Conservation (phyloP, 2,113 vertebrate species). For the Garra rufa region DNA sequence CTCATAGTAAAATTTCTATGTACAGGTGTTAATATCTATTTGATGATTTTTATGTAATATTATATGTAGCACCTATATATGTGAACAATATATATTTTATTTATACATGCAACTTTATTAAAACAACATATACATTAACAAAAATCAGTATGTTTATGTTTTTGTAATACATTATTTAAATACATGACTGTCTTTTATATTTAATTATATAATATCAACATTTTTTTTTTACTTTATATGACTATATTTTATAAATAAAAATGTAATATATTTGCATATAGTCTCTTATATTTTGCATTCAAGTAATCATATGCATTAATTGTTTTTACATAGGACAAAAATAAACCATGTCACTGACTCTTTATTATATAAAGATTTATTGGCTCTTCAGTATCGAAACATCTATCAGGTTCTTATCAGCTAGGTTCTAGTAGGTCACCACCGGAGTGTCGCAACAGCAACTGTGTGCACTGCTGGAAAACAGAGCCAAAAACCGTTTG, state of each 20-base stretch:
- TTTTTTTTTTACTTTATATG: not conserved
- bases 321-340: not conserved
- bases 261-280: not conserved
- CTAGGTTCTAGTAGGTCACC: slow-evolving; percentile 17
- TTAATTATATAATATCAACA: no score
- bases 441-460: slow-evolving; percentile 32
- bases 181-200: no score
- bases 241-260: not conserved
- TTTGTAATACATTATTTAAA: no score
- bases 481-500: slow-evolving; percentile 26
- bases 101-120: not conserved
- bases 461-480: slow-evolving; percentile 31
- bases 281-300: not conserved
- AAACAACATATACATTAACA: not conserved
- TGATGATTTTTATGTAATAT: not conserved
- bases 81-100: no score
- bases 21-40: not conserved
- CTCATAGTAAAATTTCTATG: not conserved
- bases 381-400: slow-evolving; percentile 4
- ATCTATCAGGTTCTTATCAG: slow-evolving; percentile 42
- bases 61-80: not conserved
- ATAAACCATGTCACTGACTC: not conserved
- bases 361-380: not conserved
- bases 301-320: no score
- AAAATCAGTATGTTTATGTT: not conserved